Percentiles rank a stretch among this genome's conserved stretches.
phyloP scores from a whole-genome alignment of 2,113 vertebrate species.

The Montifringilla adamsi region DNA sequence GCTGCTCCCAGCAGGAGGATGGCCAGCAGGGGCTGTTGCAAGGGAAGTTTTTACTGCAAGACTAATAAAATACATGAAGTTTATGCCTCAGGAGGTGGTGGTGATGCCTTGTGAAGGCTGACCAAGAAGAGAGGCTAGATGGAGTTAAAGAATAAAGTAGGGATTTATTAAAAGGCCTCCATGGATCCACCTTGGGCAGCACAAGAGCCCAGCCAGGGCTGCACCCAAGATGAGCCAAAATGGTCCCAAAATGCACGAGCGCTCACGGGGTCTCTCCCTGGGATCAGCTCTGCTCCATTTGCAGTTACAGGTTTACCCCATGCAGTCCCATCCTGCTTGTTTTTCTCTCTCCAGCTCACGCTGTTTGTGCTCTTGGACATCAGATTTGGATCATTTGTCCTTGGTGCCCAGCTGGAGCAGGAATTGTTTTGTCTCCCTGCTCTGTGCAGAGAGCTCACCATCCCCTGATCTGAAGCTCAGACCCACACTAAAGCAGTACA shows the following conservation, averaged over 20 bases:
- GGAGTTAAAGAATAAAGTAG: neutral
- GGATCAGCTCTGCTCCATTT: neutral
- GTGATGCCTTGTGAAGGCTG: neutral
- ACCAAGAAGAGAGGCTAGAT: neutral
- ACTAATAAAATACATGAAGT: neutral
- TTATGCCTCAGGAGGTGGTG: neutral
- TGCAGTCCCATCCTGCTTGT: neutral
- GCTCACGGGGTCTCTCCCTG: accelerated
- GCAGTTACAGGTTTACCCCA: no score
- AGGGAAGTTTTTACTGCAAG: neutral
- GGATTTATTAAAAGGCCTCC: neutral
- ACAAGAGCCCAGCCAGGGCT: neutral
- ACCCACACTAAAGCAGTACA: neutral
- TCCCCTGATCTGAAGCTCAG: accelerated
- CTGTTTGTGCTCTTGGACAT: accelerated
- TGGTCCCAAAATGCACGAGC: no score
- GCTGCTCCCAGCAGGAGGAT: neutral
- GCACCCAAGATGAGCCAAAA: neutral
- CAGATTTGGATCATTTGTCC: neutral
- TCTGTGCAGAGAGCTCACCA: neutral
- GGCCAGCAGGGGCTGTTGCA: neutral
- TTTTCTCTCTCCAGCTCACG: neutral
- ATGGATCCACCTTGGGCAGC: neutral
- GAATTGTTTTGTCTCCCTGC: neutral
- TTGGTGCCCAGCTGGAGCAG: neutral